Conservation (phyloP, 2,113 vertebrate species). For the Pelecanoides urinatrix region DNA sequence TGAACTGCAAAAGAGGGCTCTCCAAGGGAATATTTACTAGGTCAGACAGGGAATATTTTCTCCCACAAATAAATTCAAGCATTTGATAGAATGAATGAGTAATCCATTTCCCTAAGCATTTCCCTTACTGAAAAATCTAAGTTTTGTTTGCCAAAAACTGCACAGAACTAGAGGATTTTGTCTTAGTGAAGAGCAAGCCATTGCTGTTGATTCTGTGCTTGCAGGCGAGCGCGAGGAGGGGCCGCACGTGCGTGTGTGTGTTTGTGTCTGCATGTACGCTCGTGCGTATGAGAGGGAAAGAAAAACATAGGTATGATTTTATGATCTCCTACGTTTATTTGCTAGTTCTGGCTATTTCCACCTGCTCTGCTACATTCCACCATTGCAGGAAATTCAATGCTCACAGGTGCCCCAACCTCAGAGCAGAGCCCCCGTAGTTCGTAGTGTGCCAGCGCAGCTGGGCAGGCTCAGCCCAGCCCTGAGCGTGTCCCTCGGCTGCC, state of each 20-base stretch:
- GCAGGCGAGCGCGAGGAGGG: fast-evolving
- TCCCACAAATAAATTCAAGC: background rate
- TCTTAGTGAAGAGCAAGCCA: background rate
- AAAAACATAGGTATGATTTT: background rate
- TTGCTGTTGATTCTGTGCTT: background rate
- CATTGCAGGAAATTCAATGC: background rate
- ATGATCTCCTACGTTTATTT: background rate
- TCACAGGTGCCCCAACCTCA: background rate
- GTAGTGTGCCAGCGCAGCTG: fast-evolving
- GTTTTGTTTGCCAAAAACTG: background rate
- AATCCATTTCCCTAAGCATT: background rate
- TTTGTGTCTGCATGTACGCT: background rate
- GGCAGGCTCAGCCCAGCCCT: background rate
- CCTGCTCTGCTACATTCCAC: fast-evolving
- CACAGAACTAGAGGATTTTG: background rate
- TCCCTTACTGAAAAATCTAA: background rate
- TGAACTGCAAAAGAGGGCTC: background rate
- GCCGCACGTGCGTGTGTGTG: fast-evolving
- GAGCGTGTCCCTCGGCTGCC: background rate
- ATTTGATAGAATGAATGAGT: background rate
- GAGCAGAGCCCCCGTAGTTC: background rate
- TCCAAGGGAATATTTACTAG: background rate
- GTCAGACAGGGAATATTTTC: background rate
- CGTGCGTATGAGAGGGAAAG: fast-evolving
- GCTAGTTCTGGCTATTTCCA: background rate